Evolutionary conservation across 2,888 invertebrate genomes (phyloP).

Genomic region (Pristionchus fissidentatus): DNA sequence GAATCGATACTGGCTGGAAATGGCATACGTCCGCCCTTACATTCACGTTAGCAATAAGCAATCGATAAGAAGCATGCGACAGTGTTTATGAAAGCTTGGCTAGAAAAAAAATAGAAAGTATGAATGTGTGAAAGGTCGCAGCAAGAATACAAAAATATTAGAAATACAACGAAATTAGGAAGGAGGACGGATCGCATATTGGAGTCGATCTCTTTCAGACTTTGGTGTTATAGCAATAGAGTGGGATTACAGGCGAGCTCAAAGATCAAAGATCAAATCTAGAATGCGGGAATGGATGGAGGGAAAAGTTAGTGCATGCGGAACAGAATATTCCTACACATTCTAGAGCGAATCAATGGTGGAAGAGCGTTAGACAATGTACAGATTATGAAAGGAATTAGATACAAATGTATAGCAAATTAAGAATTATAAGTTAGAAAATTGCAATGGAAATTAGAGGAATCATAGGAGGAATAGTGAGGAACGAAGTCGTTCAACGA

Average conservation of each 20-base stretch:
- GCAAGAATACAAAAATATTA: not conserved
- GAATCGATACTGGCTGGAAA: conserved; percentile 33
- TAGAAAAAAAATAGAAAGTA: not conserved
- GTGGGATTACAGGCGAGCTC: not conserved
- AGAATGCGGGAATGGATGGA: not conserved
- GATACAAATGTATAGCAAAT: conserved; percentile 35
- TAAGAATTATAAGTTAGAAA: not conserved
- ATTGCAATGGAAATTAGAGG: not conserved
- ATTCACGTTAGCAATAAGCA: conserved; percentile 1
- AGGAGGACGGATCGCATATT: conserved; percentile 6
- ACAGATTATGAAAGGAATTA: conserved; percentile 22
- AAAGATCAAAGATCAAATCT: conserved; percentile 11
- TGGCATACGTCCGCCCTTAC: conserved; percentile 28
- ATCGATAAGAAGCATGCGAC: not conserved
- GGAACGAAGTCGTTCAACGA: too few species aligned
- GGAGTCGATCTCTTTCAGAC: not conserved
- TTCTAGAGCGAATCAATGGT: not conserved
- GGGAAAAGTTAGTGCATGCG: conserved; percentile 1
- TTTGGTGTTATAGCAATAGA: conserved; percentile 7
- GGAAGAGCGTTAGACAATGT: not conserved
- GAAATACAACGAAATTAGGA: conserved; percentile 7
- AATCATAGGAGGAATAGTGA: not conserved
- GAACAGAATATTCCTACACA: not conserved
- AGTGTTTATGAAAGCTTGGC: conserved; percentile 6
- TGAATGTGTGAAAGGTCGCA: not conserved